Percentiles rank a stretch among this genome's conserved stretches.
phyloP scores from a whole-genome alignment of 2,888 invertebrate species.

The Galerucella pusilla region DNA sequence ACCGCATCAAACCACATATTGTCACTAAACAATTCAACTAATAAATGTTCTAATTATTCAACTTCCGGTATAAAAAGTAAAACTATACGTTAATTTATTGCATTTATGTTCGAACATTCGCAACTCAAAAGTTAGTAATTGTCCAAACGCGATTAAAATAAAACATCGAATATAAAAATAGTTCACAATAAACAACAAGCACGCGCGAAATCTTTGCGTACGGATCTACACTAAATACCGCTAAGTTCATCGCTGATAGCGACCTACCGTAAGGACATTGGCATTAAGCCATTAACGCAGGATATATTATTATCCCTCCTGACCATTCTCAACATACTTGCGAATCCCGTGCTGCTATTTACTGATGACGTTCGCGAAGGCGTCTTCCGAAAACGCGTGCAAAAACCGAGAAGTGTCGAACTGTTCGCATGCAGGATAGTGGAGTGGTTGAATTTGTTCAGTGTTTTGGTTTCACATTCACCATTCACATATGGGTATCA shows the following conservation, averaged over 20 bases:
- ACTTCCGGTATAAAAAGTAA: not conserved
- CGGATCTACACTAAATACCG: conserved; percentile 60
- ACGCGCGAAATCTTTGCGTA: conserved; percentile 44
- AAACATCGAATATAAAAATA: not conserved
- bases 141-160: not conserved
- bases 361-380: conserved; percentile 25
- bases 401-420: conserved; percentile 60
- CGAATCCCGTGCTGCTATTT: conserved; percentile 56
- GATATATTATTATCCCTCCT: conserved; percentile 54
- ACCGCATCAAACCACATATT: not conserved
- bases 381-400: conserved; percentile 54
- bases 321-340: conserved; percentile 63
- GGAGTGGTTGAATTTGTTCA: conserved; percentile 25
- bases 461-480: not conserved
- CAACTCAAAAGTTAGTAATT: not conserved
- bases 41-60: not conserved
- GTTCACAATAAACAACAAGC: conserved; percentile 4
- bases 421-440: conserved; percentile 22
- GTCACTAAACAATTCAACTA: not conserved
- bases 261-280: conserved; percentile 64
- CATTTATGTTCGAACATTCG: not conserved
- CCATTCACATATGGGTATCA: not conserved
- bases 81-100: not conserved
- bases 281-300: conserved; percentile 61
- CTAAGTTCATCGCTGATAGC: conserved; percentile 51